Evolutionary conservation across 2,797 vertebrate genomes (phyloP).

Genomic region (Bucorvus abyssinicus): DNA sequence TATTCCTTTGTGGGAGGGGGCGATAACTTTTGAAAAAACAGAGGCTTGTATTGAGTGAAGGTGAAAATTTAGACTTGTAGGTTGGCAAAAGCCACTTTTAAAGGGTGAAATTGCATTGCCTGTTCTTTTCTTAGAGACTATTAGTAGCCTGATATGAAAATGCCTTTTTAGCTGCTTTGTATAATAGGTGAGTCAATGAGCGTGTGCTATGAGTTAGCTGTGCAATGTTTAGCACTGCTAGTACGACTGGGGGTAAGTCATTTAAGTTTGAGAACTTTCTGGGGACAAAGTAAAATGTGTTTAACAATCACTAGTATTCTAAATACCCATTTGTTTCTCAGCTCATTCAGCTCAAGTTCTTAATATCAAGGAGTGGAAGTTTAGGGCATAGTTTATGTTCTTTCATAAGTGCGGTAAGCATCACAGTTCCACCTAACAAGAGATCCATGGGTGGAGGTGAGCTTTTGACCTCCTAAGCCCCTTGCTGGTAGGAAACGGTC

Average conservation of each 20-base stretch:
- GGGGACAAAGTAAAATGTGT: neutral
- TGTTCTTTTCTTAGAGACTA: neutral
- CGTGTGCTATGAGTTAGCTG: neutral
- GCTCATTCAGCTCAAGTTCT: neutral
- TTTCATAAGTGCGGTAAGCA: accelerated
- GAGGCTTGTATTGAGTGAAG: neutral
- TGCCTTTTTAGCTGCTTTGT: neutral
- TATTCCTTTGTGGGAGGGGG: neutral
- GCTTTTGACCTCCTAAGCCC: neutral
- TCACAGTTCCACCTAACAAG: neutral
- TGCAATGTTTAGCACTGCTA: neutral
- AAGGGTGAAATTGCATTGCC: neutral
- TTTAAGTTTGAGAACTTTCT: neutral
- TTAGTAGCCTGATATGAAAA: neutral
- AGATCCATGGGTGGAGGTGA: neutral
- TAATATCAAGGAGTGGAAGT: neutral
- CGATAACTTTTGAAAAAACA: neutral
- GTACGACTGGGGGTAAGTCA: neutral
- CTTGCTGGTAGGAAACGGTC: neutral
- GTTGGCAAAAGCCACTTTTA: neutral
- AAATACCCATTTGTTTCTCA: neutral
- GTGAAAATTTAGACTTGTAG: neutral
- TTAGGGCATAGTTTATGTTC: neutral
- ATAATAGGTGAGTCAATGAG: neutral
- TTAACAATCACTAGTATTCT: neutral